phyloP scores from a whole-genome alignment of 2,113 vertebrate species.

The Sula dactylatra region DNA sequence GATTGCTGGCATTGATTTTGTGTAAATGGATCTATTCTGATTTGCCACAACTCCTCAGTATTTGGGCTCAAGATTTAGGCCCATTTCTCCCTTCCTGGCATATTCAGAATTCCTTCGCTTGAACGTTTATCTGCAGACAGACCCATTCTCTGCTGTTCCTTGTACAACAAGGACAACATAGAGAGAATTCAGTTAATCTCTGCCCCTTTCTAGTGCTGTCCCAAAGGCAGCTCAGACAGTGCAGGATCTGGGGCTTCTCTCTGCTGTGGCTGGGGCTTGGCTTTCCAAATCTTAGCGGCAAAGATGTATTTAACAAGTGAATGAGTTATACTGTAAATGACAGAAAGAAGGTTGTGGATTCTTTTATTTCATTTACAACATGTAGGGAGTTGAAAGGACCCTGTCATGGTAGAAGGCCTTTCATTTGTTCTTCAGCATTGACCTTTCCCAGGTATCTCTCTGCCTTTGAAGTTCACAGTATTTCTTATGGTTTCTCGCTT shows the following conservation, averaged over 20 bases:
- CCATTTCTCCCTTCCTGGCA: background rate
- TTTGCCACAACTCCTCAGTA: background rate
- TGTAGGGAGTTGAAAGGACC: background rate
- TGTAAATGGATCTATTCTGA: background rate
- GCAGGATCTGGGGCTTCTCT: background rate
- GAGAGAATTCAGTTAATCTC: background rate
- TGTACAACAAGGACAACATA: background rate
- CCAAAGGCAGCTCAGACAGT: background rate
- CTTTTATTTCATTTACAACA: background rate
- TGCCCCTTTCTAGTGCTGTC: background rate
- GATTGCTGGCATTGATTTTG: background rate
- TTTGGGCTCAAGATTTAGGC: background rate
- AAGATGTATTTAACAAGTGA: background rate
- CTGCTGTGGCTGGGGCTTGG: background rate
- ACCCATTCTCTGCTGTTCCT: background rate
- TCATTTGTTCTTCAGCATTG: background rate
- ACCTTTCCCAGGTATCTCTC: background rate
- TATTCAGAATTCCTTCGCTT: background rate
- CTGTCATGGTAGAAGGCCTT: background rate
- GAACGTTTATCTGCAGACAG: background rate
- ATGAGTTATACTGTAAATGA: background rate
- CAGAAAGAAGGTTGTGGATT: background rate
- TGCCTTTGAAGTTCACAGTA: slow-evolving; percentile 43
- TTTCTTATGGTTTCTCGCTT: background rate
- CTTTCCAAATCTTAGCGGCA: background rate